phyloP scores from a whole-genome alignment of 2,113 vertebrate genomes.

The Peromyscus polionotus region DNA sequence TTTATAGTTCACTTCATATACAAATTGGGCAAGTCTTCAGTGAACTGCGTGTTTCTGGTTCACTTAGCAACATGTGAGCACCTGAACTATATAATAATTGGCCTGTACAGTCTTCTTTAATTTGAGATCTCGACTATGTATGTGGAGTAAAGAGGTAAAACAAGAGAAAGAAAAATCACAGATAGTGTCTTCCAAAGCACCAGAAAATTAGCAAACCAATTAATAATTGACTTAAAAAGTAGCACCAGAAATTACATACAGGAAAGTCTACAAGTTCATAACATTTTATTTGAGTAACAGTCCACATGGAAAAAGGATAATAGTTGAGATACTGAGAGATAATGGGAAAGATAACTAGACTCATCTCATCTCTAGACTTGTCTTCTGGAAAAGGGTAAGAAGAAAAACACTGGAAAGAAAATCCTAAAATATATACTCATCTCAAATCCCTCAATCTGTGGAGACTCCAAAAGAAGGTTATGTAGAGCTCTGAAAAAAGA shows the following conservation, averaged over 20 bases:
- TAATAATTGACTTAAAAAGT: background rate
- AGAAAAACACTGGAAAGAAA: background rate
- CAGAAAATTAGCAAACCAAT: constrained; percentile 14
- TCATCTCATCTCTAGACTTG: background rate
- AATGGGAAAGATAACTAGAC: background rate
- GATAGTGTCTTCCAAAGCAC: background rate
- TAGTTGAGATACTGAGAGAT: background rate
- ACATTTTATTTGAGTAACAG: background rate
- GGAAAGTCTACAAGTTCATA: background rate
- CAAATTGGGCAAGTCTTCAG: background rate
- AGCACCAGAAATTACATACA: background rate
- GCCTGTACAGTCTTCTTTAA: background rate
- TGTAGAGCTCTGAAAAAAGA: background rate
- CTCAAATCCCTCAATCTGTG: background rate
- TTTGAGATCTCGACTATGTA: background rate
- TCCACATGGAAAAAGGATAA: background rate
- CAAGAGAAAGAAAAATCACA: background rate
- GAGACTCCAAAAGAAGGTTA: accelerated
- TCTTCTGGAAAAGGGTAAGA: background rate
- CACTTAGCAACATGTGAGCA: background rate
- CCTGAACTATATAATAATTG: background rate
- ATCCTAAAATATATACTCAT: background rate
- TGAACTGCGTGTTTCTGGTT: background rate
- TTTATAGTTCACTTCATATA: background rate
- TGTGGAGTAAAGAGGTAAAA: background rate